Conservation (phyloP, 1,140 invertebrate genomes). For the Sipha flava region DNA sequence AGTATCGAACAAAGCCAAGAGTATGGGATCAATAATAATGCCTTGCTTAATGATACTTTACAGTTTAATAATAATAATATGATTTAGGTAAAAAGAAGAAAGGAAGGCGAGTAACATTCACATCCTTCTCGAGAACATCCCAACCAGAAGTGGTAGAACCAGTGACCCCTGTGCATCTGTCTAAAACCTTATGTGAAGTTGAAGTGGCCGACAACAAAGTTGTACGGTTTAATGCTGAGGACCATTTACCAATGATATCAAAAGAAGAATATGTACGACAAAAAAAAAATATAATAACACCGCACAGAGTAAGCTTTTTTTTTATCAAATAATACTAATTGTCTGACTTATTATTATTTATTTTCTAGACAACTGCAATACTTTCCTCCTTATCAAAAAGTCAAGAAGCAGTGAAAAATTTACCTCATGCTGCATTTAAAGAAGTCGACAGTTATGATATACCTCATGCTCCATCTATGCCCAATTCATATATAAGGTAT, state of each 20-base stretch:
- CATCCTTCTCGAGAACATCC: conserved; percentile 51
- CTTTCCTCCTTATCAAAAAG: conserved; percentile 34
- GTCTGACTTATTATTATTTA: neutral
- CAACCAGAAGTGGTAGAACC: conserved; percentile 1
- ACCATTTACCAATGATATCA: neutral
- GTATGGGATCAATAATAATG: neutral
- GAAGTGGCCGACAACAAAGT: conserved; percentile 5
- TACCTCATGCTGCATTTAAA: conserved; percentile 77
- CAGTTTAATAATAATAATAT: neutral
- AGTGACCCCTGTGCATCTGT: neutral
- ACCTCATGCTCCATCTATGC: conserved; percentile 66
- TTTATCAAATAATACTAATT: neutral
- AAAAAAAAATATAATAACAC: neutral
- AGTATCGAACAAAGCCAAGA: neutral
- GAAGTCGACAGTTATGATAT: conserved; percentile 69
- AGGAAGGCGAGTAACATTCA: conserved; percentile 52
- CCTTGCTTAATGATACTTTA: neutral
- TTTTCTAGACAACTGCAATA: conserved; percentile 17
- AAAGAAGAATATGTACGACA: neutral
- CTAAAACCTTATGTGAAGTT: neutral
- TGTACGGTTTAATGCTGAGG: neutral
- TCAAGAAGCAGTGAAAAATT: conserved; percentile 43
- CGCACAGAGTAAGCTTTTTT: neutral
- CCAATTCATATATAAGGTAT: conserved; percentile 63
- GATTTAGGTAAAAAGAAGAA: conserved; percentile 9